phyloP scores from a whole-genome alignment of 1,140 invertebrate species.

The Temnothorax nylanderi region DNA sequence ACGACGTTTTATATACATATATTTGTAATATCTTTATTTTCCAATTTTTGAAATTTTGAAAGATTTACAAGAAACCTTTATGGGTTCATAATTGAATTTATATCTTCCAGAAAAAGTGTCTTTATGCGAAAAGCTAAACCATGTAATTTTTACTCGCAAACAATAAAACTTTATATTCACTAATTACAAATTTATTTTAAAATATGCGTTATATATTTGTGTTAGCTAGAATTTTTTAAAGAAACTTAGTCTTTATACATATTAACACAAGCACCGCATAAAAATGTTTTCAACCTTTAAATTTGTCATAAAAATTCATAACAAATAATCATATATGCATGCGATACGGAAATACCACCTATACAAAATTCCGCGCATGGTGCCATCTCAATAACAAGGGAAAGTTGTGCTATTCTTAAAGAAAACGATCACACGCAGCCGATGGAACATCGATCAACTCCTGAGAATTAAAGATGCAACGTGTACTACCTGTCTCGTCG shows the following conservation, averaged over 20 bases:
- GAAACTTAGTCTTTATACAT: not conserved
- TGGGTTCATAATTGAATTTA: not conserved
- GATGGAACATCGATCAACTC: conserved; percentile 18
- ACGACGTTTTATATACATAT: not conserved
- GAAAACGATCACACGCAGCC: not conserved
- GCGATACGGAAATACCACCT: not conserved
- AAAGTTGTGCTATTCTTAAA: conserved; percentile 21
- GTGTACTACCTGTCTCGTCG: conserved; percentile 42
- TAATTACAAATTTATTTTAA: not conserved
- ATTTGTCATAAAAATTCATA: not conserved
- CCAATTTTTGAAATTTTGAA: not conserved
- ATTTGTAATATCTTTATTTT: not conserved
- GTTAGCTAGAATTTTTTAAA: not conserved
- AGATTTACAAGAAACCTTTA: not conserved
- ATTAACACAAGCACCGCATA: not conserved
- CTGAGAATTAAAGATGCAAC: conserved; percentile 64
- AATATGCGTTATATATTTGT: not conserved
- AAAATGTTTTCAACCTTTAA: not conserved
- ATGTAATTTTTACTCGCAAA: not conserved
- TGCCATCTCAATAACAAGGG: not conserved
- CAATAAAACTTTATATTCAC: not conserved
- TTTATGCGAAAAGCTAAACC: not conserved
- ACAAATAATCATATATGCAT: not conserved
- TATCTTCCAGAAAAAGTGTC: not conserved
- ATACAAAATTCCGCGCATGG: not conserved